Evolutionary conservation across 1,140 invertebrate genomes (phyloP), one percentile per base, ranked within the genome.

Genomic region (Calosoma granatense): DNA sequence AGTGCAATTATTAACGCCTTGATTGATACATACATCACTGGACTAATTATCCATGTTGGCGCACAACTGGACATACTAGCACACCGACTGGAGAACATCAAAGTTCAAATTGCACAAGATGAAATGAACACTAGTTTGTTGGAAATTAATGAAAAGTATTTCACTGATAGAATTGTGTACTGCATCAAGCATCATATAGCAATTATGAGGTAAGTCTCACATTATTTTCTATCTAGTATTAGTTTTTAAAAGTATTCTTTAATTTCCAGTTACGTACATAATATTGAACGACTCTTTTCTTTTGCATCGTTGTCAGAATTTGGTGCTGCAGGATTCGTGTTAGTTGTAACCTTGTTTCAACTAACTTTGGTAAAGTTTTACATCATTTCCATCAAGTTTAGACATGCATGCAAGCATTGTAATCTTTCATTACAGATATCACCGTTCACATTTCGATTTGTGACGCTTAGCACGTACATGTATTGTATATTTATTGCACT

Each of bases 401-500:
- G 14, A 14, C 6, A 30, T 30, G 26, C 4, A n/a, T n/a, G 6
- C 26, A 14, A 30, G 26, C 11, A 22, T 60, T 21, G 41, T 20
- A 30, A 30, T 6, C 14, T 47, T 12, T 47, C 17, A 17, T 47
- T 47, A 12, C 17, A 53, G 51, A 4, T 53, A 6, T 22, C 51
- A 20, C 21, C 21, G 4, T 12, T 53, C 17, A 59, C 20, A 19
- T 30, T 61, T 15, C 52, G 61, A 41, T 63, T 63, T 39, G 22
- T 62, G 11, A 63, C 60, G 19, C 61, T 64, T 52, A 51, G 61
- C 19, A 52, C 63, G 19, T 66, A 66, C 54, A 22, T 61, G 22
- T 22, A 19, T 12, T 63, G 61, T 23, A 63, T 66, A 41, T 53
- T 64, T 23, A 54, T 56, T 9, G 56, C 64, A 55, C 57, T 65